Conservation (phyloP, 1,140 invertebrate species). For the Chymomyza costata region DNA sequence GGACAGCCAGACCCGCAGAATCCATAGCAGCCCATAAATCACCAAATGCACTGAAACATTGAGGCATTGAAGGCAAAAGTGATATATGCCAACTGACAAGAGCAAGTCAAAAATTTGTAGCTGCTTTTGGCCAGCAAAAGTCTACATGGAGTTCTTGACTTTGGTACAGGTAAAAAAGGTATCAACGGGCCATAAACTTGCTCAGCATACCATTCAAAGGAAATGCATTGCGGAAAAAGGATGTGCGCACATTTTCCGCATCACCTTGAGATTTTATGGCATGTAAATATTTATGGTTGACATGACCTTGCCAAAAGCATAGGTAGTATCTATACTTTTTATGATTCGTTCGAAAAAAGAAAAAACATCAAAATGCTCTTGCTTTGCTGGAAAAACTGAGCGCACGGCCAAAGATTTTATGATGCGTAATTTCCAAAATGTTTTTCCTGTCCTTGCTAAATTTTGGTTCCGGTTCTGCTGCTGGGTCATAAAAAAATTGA, state of each 20-base stretch:
- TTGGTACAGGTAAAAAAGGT: slow-evolving; percentile 3
- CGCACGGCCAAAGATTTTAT: slow-evolving; percentile 45
- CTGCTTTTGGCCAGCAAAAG: too few species aligned
- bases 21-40: slow-evolving; percentile 54
- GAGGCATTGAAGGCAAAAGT: too few species aligned
- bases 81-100: too few species aligned
- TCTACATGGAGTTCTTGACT: too few species aligned
- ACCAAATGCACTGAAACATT: slow-evolving; percentile 6
- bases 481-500: slow-evolving; percentile 67
- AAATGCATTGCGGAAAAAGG: slow-evolving; percentile 64
- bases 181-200: slow-evolving; percentile 37
- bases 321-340: too few species aligned
- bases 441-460: slow-evolving; percentile 30
- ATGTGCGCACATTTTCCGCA: slow-evolving; percentile 25
- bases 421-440: slow-evolving; percentile 58
- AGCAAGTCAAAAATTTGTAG: too few species aligned
- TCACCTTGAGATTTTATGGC: slow-evolving; percentile 66
- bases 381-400: slow-evolving; percentile 42
- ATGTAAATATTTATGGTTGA: slow-evolving; percentile 72
- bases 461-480: slow-evolving; percentile 40
- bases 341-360: slow-evolving; percentile 55
- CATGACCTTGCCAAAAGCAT: slow-evolving; percentile 54
- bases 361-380: slow-evolving; percentile 6
- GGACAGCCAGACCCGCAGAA: too few species aligned
- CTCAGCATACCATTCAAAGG: slow-evolving; percentile 47